Evolutionary conservation across 2,888 invertebrate genomes (phyloP).

Genomic region (Drosophila siamana): DNA sequence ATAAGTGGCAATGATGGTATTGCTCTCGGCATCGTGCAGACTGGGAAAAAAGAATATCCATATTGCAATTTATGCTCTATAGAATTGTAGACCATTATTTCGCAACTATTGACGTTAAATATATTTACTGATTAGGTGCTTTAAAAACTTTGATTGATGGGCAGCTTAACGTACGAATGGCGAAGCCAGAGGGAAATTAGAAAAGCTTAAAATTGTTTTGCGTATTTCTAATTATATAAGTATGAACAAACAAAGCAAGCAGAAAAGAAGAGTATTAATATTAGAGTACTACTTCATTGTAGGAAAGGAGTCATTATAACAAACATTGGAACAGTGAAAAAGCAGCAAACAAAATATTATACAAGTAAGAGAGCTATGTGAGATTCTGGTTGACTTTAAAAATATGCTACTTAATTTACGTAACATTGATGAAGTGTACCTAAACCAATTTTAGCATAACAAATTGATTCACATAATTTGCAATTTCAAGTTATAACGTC

Average conservation of each 20-base stretch:
- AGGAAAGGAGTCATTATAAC: background rate
- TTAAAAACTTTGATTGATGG: conserved; percentile 1
- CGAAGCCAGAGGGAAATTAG: background rate
- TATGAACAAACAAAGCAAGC: background rate
- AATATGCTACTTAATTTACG: too few species aligned
- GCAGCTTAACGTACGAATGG: background rate
- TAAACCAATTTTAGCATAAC: too few species aligned
- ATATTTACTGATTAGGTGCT: background rate
- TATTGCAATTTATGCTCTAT: background rate
- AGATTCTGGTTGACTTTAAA: too few species aligned
- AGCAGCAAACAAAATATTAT: too few species aligned
- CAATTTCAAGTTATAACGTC: too few species aligned
- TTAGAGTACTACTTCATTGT: background rate
- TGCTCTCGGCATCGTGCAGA: conserved; percentile 92
- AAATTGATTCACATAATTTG: too few species aligned
- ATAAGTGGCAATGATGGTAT: conserved; percentile 92
- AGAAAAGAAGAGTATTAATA: background rate
- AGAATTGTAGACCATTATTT: background rate
- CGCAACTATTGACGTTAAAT: background rate
- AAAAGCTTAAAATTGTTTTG: background rate
- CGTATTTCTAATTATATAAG: background rate
- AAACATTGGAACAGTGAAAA: background rate
- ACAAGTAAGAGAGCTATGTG: too few species aligned
- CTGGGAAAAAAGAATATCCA: conserved; percentile 84
- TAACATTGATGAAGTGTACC: too few species aligned